These are phyloP conservation scores for Delphinapterus leucas DNA, from an alignment of 2,113 vertebrate genomes.

Conservation along the genomic window DNA sequence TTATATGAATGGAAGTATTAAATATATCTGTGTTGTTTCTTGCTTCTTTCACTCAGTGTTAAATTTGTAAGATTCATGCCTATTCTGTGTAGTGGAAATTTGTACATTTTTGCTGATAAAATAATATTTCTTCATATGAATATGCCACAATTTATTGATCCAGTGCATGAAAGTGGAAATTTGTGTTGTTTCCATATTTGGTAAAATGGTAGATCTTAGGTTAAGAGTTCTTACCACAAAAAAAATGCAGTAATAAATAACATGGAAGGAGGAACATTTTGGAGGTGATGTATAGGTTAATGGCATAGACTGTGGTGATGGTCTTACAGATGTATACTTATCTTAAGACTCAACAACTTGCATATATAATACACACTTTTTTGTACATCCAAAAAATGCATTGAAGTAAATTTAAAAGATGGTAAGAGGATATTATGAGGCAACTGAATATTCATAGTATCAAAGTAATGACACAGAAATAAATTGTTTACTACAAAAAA, in stretches of 20 bases:
- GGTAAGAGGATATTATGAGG: no score
- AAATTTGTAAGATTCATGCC: background rate
- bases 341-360: no score
- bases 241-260: background rate
- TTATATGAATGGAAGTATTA: background rate
- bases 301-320: no score
- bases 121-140: background rate
- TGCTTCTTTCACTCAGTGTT: background rate
- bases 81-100: background rate
- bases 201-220: no score
- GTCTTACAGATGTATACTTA: no score
- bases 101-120: background rate
- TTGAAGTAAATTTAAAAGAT: no score
- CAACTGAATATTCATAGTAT: no score
- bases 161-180: background rate
- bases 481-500: no score
- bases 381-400: no score
- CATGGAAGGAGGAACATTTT: background rate
- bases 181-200: background rate
- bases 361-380: no score
- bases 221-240: background rate
- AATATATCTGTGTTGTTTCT: background rate
- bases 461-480: no score
- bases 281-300: no score
- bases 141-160: background rate